phyloP scores from a whole-genome alignment of 2,113 vertebrate genomes.

The Campylorhamphus procurvoides region DNA sequence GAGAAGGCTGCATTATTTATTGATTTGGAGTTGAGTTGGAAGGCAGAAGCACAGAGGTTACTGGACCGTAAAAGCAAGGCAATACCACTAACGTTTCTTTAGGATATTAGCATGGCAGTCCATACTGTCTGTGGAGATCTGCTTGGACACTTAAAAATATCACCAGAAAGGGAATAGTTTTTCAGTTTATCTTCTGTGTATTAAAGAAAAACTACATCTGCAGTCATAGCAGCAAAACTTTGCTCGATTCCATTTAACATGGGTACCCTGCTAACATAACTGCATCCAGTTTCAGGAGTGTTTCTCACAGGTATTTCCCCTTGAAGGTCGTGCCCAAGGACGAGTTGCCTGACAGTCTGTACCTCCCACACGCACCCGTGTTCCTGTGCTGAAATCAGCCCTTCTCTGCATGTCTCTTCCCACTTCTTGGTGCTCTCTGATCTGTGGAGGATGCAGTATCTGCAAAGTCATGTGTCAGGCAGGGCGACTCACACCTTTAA shows the following conservation, averaged over 20 bases:
- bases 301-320: constrained; percentile 15
- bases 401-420: background rate
- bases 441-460: background rate
- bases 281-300: background rate
- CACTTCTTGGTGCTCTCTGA: background rate
- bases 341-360: background rate
- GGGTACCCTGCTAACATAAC: background rate
- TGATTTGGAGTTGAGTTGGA: background rate
- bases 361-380: background rate
- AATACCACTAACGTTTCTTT: background rate
- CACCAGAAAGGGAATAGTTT: background rate
- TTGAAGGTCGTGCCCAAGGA: background rate
- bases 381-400: background rate
- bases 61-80: background rate
- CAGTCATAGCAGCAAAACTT: background rate
- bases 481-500: background rate
- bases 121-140: background rate
- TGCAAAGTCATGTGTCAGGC: background rate
- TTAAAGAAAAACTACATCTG: background rate
- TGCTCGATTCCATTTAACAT: background rate
- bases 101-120: background rate
- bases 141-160: constrained; percentile 16
- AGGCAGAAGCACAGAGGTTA: background rate
- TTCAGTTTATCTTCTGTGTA: background rate
- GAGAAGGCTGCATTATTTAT: constrained; percentile 20